These are phyloP conservation scores for Cheilosia impressa DNA, from an alignment of 2,888 invertebrate genomes.

Conservation along the genomic window DNA sequence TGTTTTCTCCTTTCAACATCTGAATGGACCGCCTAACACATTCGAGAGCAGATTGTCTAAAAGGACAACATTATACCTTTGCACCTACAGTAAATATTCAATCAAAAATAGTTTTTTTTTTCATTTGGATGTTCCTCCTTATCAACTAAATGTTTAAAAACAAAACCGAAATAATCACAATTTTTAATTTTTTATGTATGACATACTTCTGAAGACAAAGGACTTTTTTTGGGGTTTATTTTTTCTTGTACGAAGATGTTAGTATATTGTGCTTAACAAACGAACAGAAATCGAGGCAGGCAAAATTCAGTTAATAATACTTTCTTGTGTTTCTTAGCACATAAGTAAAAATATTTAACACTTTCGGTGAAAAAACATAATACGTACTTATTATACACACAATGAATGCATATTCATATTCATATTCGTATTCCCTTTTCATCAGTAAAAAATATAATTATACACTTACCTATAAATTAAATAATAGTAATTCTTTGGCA, in stretches of 20 bases:
- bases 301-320: conserved; percentile 7
- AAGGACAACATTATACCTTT: conserved; percentile 61
- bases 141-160: conserved; percentile 25
- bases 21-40: conserved; percentile 56
- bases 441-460: conserved; percentile 6
- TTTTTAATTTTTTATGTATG: neutral
- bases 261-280: neutral
- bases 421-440: conserved; percentile 1
- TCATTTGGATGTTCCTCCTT: conserved; percentile 23
- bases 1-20: conserved; percentile 29
- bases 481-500: conserved; percentile 61
- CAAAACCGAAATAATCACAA: conserved; percentile 44
- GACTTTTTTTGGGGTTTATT: neutral
- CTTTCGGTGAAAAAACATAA: conserved; percentile 59
- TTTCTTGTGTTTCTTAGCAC: conserved; percentile 1
- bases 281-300: conserved; percentile 2
- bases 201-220: neutral
- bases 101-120: conserved; percentile 68
- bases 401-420: conserved; percentile 14
- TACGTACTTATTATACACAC: conserved; percentile 37
- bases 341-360: conserved; percentile 33
- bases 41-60: conserved; percentile 65
- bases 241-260: neutral
- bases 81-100: conserved; percentile 70
- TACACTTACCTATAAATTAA: conserved; percentile 24